phyloP scores from a whole-genome alignment of 2,888 invertebrate genomes.

The Mamestra brassicae region DNA sequence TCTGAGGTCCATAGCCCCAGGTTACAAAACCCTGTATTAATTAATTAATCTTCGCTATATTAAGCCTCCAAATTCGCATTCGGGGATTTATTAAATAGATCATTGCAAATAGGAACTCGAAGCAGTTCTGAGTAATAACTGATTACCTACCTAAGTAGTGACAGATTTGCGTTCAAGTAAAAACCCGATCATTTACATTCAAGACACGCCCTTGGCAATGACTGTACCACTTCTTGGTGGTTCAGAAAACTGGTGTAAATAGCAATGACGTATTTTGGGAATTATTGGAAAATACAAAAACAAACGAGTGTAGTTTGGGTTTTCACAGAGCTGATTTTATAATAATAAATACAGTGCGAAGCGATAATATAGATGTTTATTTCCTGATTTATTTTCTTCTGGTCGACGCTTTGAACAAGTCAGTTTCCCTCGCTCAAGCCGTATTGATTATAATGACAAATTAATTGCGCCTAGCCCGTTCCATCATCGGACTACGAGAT shows the following conservation, averaged over 20 bases:
- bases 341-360: not conserved
- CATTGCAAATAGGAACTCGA: not conserved
- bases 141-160: not conserved
- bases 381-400: not conserved
- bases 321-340: too few species aligned
- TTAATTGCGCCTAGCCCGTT: too few species aligned
- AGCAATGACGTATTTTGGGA: slow-evolving; percentile 1
- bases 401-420: not conserved
- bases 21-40: too few species aligned
- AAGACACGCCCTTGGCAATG: slow-evolving; percentile 4
- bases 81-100: too few species aligned
- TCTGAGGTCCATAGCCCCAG: too few species aligned
- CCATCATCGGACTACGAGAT: too few species aligned
- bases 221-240: not conserved
- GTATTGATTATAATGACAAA: not conserved
- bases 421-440: not conserved
- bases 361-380: not conserved
- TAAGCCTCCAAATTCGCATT: too few species aligned
- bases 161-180: not conserved
- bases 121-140: not conserved
- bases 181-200: slow-evolving; percentile 19
- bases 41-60: too few species aligned
- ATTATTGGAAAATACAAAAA: not conserved
- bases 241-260: slow-evolving; percentile 21
- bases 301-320: too few species aligned